Evolutionary conservation across 2,797 vertebrate species (phyloP).

Genomic region (Sebastes alutus): DNA sequence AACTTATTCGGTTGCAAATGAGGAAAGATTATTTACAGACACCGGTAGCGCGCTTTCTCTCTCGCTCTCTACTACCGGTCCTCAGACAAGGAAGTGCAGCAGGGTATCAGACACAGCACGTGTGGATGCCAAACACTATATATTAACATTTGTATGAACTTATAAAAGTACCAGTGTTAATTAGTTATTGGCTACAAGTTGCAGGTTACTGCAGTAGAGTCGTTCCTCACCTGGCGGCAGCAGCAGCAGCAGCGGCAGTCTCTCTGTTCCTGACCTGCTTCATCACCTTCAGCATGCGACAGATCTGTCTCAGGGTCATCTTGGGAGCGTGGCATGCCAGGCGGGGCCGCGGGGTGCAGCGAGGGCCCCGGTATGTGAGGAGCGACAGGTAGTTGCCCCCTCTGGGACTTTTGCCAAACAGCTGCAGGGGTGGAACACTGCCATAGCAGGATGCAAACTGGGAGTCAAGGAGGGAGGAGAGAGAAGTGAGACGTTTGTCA

Average conservation of each 20-base stretch:
- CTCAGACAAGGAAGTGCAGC: too few relatives aligned
- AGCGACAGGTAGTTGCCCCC: conserved; percentile 73
- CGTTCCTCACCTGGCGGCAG: conserved; percentile 58
- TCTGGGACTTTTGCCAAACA: conserved; percentile 63
- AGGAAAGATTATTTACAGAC: too few relatives aligned
- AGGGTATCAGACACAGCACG: too few relatives aligned
- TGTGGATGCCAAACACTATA: too few relatives aligned
- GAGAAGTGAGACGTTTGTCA: background rate
- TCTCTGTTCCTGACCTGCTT: conserved; percentile 76
- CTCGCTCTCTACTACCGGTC: too few relatives aligned
- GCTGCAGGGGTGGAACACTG: conserved; percentile 57
- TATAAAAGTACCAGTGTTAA: background rate
- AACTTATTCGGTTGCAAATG: too few relatives aligned
- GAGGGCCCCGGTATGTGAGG: conserved; percentile 70
- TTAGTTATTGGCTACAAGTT: background rate
- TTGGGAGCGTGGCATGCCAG: conserved; percentile 70
- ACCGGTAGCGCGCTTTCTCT: too few relatives aligned
- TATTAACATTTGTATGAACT: background rate
- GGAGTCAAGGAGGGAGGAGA: background rate
- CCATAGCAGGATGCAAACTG: conserved; percentile 84
- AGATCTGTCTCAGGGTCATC: conserved; percentile 84
- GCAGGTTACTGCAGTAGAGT: background rate
- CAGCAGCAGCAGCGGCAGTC: conserved; percentile 18
- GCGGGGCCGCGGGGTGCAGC: conserved; percentile 67
- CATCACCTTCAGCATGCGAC: conserved; percentile 78